Evolutionary conservation across 2,113 vertebrate genomes (phyloP), one percentile per base, ranked within the genome.

Genomic region (Xyliphius kryptos): DNA sequence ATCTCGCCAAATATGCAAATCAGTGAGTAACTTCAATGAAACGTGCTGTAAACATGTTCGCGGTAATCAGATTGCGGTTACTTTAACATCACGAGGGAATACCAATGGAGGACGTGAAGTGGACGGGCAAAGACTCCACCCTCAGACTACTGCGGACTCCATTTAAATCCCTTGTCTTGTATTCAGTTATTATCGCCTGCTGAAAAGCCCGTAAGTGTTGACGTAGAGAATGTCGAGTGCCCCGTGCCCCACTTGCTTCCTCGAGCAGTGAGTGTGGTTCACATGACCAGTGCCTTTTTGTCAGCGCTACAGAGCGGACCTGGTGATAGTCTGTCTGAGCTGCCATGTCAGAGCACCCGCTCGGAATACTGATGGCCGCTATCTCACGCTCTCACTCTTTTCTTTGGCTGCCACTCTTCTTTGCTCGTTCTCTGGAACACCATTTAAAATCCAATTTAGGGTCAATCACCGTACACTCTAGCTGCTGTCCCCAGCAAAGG

Each of bases 141-240:
- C 4, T 32, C 26, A 32, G 26, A 32, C 26, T 3, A 1, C 66
- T 71, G 59, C 47, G 11, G 40, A 44, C 40, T 66, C 68, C 56
- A 75, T 81, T 79, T 79, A 65, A 80, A 83, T 82, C 77, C 74
- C 72, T 77, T 72, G 66, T 26, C 64, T 55, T 77, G 74, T 74
- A 68, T 80, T 75, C 65, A 65, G 43, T 79, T 80, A 71, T 66
- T 62, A 73, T 63, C 63, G 49, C 36, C 12, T 47, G 63, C 38
- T 15, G 57, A 49, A 47, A 10, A 48, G 56, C 44, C 57, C 17
- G 43, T 26, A 37, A 69, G 76, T 77, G 55, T 72, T 74, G 80
- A 9, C 2, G 44, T 20, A n/a, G 13, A 11, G 15, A 13, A 76
- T 80, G 57, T 61, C 52, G 37, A 66, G 3, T 43, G 40, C 9